A percentile compares a stretch with the other conserved stretches of the same genome.
These are phyloP conservation scores for Coenonympha glycerion DNA, from an alignment of 2,888 invertebrate species.

Conservation along the genomic window DNA sequence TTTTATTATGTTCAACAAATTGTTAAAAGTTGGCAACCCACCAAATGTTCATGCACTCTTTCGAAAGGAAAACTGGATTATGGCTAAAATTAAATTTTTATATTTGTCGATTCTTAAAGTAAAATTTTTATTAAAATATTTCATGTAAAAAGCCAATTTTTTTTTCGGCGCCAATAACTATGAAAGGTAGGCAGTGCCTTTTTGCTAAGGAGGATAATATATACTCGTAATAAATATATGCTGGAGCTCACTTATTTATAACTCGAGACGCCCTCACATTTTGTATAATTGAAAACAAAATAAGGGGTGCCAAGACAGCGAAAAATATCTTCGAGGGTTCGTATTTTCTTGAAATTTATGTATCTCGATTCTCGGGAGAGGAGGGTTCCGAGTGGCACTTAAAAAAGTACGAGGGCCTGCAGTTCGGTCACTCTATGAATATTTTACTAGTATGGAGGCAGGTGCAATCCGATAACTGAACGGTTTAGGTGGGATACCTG, in stretches of 20 bases:
- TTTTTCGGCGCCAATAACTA: no score
- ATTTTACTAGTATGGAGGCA: conserved; percentile 17
- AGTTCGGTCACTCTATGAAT: conserved; percentile 21
- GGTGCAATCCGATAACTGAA: conserved; percentile 1
- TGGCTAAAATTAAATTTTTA: conserved; percentile 1
- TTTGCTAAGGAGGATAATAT: no score
- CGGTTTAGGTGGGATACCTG: neutral
- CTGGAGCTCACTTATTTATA: neutral
- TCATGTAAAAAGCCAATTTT: neutral
- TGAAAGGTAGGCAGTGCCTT: no score
- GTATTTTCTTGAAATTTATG: conserved; percentile 22
- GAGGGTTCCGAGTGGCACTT: conserved; percentile 11
- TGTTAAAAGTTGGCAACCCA: conserved; percentile 3
- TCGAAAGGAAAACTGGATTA: conserved; percentile 1
- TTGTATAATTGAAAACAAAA: conserved; percentile 20
- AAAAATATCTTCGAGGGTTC: conserved; percentile 20
- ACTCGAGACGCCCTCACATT: conserved; percentile 2
- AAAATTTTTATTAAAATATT: neutral
- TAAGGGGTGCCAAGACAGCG: conserved; percentile 17
- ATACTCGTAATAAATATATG: neutral
- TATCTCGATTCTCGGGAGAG: conserved; percentile 24
- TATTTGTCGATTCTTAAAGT: neutral
- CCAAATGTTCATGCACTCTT: conserved; percentile 1
- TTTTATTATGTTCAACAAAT: conserved; percentile 7
- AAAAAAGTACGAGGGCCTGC: conserved; percentile 11